Evolutionary conservation across 2,888 invertebrate genomes (phyloP).

Genomic region (Drosophila trichaetosa): DNA sequence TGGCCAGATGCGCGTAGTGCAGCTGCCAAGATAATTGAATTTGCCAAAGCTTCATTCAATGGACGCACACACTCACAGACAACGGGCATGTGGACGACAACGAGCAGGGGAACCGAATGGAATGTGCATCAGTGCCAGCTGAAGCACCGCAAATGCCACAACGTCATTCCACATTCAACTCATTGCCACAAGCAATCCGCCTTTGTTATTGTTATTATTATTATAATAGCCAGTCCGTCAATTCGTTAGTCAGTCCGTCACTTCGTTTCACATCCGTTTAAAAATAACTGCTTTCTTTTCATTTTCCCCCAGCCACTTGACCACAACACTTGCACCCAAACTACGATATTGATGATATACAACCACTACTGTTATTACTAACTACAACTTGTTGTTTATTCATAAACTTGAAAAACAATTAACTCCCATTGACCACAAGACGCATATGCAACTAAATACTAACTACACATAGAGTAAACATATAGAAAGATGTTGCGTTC

Average conservation of each 20-base stretch:
- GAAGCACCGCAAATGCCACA: slow-evolving; percentile 51
- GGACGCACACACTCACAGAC: slow-evolving; percentile 45
- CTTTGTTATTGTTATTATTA: slow-evolving; percentile 27
- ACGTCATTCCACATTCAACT: slow-evolving; percentile 33
- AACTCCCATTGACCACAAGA: slow-evolving; percentile 6
- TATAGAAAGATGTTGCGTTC: not conserved
- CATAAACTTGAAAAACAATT: slow-evolving; percentile 28
- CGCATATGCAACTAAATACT: slow-evolving; percentile 4
- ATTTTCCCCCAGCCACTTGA: slow-evolving; percentile 17
- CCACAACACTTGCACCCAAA: slow-evolving; percentile 8
- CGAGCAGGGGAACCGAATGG: slow-evolving; percentile 2
- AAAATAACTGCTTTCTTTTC: slow-evolving; percentile 60
- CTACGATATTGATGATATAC: slow-evolving; percentile 1
- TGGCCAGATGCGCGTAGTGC: slow-evolving; percentile 50
- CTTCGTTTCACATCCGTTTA: slow-evolving; percentile 47
- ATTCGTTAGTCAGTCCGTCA: slow-evolving; percentile 6
- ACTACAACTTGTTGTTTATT: slow-evolving; percentile 11
- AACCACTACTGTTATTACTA: not conserved
- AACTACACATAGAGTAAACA: not conserved
- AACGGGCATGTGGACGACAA: slow-evolving; percentile 20
- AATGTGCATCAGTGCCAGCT: slow-evolving; percentile 26
- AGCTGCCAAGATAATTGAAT: slow-evolving; percentile 71
- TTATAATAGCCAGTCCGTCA: slow-evolving; percentile 22
- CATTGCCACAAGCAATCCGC: slow-evolving; percentile 22
- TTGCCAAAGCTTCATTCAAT: slow-evolving; percentile 65